Base-by-base conservation (phyloP, 1,140 invertebrate genomes). In the Nixonia krombeini region DNA sequence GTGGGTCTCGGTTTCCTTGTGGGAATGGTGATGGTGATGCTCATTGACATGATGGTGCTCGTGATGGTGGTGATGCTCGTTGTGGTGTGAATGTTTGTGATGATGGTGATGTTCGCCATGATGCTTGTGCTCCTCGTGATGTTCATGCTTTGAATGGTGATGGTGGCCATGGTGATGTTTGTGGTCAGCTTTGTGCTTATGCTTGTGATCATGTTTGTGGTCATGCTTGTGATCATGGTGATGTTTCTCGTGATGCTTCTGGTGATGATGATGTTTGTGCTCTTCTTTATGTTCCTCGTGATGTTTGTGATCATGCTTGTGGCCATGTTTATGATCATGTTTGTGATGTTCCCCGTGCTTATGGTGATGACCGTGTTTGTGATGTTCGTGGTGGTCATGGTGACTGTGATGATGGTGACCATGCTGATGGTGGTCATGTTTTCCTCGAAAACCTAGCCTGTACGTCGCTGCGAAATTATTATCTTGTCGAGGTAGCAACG, bases 1-100 rank as follows among this genome's bases (percentile, higher is more conserved):
- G 53, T 83, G 81, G 2, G 62, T 79, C 44, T 82, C 79, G 4
- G 73, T 78, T 49, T 82, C 80, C 52, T 83, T 80, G 35, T 83
- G 81, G 0, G 58, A 63, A 15, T 81, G 78, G 44, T 83, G 81
- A 41, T 83, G 72, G 10, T 74, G 70, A 42, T 76, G 72, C 28
- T 76, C 72, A 15, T 75, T 73, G 9, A 66, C 47, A 31, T 76
- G 74, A 42, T 77, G 75, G 55, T 76, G 74, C 10, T 73, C 68
- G 16, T 76, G 74, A 13, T 76, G 69, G 40, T 76, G 74, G 23
- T 74, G 72, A 59, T 76, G 72, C 18, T 74, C 67, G 17, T 76
- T 73, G 17, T 76, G 66, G 29, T 76, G 74, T 0, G 38, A 31
- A 23, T 77, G 75, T 35, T 77, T 74, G 49, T 77, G 73, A 41